Evolutionary conservation across 2,113 vertebrate genomes (phyloP).

Genomic region (Bagarius yarrelli): DNA sequence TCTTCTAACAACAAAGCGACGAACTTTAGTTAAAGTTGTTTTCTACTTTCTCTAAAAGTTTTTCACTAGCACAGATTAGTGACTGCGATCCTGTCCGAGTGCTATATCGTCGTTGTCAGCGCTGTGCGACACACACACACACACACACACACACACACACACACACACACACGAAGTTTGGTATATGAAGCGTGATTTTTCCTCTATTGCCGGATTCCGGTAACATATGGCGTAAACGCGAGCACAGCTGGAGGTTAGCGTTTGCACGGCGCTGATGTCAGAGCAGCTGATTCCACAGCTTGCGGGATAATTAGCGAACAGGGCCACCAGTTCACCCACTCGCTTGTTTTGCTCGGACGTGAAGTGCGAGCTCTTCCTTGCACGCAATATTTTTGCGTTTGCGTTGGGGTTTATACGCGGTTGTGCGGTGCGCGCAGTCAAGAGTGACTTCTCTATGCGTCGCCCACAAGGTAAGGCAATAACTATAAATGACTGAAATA

Average conservation of each 20-base stretch:
- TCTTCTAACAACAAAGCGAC: neutral
- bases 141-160: neutral
- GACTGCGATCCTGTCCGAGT: neutral
- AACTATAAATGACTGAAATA: neutral
- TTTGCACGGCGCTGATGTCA: constrained; percentile 88
- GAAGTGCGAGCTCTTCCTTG: neutral
- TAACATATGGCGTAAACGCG: constrained; percentile 83
- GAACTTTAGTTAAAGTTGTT: neutral
- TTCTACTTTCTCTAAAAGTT: neutral
- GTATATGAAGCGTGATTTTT: constrained; percentile 20
- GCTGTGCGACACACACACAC: neutral
- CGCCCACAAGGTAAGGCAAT: neutral
- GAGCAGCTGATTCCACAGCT: constrained; percentile 96
- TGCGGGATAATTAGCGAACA: constrained; percentile 88
- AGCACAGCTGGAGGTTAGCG: constrained; percentile 88
- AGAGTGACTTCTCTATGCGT: neutral
- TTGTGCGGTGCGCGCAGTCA: neutral
- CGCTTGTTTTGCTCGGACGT: constrained; percentile 57
- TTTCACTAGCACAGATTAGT: neutral
- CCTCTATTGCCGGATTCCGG: constrained; percentile 71
- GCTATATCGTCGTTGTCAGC: neutral
- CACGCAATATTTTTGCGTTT: neutral
- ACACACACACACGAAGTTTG: constrained; percentile 48
- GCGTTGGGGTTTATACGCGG: neutral
- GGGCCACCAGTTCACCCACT: constrained; percentile 77